Conservation (phyloP, 2,888 invertebrate genomes). For the Amphipyra tragopoginis region DNA sequence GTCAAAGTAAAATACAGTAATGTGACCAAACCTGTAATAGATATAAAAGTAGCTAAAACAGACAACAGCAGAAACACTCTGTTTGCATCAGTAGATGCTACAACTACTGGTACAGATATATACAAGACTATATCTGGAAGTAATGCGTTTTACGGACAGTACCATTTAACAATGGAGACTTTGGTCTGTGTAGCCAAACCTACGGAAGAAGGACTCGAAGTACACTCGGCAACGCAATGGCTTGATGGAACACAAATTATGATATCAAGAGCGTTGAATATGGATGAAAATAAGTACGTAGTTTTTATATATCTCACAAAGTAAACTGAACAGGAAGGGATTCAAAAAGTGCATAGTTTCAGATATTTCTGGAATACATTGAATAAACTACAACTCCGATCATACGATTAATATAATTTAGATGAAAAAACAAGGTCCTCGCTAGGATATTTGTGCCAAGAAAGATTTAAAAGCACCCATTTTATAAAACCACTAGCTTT, state of each 20-base stretch:
- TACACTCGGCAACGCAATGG: constrained; percentile 91
- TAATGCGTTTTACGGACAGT: constrained; percentile 89
- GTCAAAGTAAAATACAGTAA: constrained; percentile 88
- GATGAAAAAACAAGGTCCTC: too few species aligned
- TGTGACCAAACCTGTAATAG: constrained; percentile 55
- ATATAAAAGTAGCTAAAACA: constrained; percentile 43
- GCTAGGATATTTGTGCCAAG: too few species aligned
- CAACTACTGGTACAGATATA: constrained; percentile 42
- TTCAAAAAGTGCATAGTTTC: too few species aligned
- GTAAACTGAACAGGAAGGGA: background rate
- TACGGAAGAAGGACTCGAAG: constrained; percentile 92
- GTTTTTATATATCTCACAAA: background rate
- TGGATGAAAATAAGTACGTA: constrained; percentile 79
- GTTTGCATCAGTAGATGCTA: constrained; percentile 33
- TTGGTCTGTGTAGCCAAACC: constrained; percentile 91
- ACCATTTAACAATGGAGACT: constrained; percentile 94
- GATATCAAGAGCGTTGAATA: constrained; percentile 84
- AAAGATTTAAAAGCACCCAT: too few species aligned
- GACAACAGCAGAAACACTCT: constrained; percentile 34
- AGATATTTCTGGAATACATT: too few species aligned
- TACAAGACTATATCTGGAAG: constrained; percentile 67
- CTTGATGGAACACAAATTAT: constrained; percentile 88
- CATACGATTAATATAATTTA: too few species aligned
- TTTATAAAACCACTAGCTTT: too few species aligned
- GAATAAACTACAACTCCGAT: too few species aligned